Evolutionary conservation across 2,888 invertebrate species (phyloP), one percentile per base, ranked within the genome.

Genomic region (Doris montereyensis): DNA sequence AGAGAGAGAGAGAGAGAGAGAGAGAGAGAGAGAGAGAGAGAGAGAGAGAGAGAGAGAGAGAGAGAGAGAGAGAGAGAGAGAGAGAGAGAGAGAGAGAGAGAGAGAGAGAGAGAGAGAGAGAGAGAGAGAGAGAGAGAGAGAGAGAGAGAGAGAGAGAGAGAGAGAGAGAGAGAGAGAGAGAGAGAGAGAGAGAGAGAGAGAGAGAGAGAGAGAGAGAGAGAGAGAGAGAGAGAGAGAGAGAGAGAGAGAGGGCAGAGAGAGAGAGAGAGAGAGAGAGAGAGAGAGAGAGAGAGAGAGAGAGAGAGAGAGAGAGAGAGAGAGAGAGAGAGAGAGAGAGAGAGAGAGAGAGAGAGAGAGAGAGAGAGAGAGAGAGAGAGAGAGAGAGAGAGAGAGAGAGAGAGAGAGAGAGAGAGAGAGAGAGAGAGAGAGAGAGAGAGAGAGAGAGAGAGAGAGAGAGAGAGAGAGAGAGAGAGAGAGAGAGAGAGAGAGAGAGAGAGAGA

Each of bases 241-340:
- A 72, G 28, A 8, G 21, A 52, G 24, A 52, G 21, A 17, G 26
- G 35, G 13, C 8, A 24, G 35, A 72, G 26, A 13, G 35, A 52
- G 17, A 35, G 35, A 13, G 28, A 72, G n/a, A 52, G 35, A n/a
- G 5, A 52, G 24, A 52, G 1, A 41, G 35, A 24, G 21, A 52
- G 57, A 41, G n/a, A 52, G 24, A 57, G n/a, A 57, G 2, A 58
- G 58, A 28, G 8, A 26, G 52, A 1, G 30, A 26, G 28, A 13
- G 30, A 10, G 30, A 2, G 34, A 78, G 26, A 62, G 34, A 65
- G 24, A 74, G 34, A 2, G 34, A 35, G 5, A 73, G 32, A 24
- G 34, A 75, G 4, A 41, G 35, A 58, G 30, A n/a, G 34, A 71
- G 57, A 71, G 26, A 70, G 24, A 71, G 24, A 65, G 34, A 34